Percentiles rank a stretch among this genome's conserved stretches.
phyloP scores from a whole-genome alignment of 1,140 invertebrate species.

The Hyphantria cunea region DNA sequence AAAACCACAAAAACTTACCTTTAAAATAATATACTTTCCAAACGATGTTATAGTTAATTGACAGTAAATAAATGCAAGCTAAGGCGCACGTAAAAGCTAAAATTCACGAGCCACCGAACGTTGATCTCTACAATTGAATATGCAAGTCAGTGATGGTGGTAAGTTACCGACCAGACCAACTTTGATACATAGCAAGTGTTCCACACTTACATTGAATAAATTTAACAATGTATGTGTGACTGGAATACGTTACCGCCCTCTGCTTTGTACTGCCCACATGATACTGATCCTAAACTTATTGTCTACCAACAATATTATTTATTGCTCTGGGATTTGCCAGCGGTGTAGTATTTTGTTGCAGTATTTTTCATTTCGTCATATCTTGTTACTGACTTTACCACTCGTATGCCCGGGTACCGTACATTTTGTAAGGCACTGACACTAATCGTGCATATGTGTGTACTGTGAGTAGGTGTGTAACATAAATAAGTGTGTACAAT shows the following conservation, averaged over 20 bases:
- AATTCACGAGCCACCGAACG: background rate
- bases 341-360: constrained; percentile 3
- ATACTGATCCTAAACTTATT: constrained; percentile 28
- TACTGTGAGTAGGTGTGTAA: too few relatives aligned
- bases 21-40: too few relatives aligned
- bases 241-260: constrained; percentile 14
- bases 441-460: too few relatives aligned
- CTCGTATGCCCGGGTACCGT: constrained; percentile 14
- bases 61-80: background rate
- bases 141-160: constrained; percentile 10
- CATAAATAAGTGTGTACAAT: too few relatives aligned
- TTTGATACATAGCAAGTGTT: constrained; percentile 26
- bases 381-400: background rate
- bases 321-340: constrained; percentile 19
- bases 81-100: background rate
- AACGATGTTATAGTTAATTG: background rate
- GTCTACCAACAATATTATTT: constrained; percentile 27
- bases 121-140: constrained; percentile 22
- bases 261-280: constrained; percentile 29
- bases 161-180: constrained; percentile 16
- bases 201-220: constrained; percentile 29
- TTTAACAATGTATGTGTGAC: constrained; percentile 28
- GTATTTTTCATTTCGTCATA: background rate
- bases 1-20: too few relatives aligned
- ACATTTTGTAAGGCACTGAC: background rate